Conservation (phyloP, 2,797 vertebrate genomes). For the Sebastes glaucus region DNA sequence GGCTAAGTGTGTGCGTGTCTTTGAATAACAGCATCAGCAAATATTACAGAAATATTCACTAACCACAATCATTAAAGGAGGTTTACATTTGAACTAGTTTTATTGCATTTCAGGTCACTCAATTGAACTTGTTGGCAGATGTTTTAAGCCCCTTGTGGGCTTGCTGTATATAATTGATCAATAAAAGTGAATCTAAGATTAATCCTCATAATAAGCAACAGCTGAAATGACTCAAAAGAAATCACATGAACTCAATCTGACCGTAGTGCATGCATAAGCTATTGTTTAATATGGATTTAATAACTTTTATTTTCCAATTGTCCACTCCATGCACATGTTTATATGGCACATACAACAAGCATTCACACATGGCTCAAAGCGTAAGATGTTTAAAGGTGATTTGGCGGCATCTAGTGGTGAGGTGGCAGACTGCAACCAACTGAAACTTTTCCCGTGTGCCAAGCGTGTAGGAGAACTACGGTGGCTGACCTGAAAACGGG, state of each 20-base stretch:
- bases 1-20: neutral
- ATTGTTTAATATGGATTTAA: conserved; percentile 16
- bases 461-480: neutral
- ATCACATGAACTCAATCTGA: conserved; percentile 7
- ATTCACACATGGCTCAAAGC: neutral
- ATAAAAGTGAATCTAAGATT: conserved; percentile 48
- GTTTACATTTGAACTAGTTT: neutral
- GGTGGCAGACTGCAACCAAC: neutral
- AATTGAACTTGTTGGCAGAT: conserved; percentile 23
- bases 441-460: neutral
- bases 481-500: accelerated
- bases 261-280: neutral
- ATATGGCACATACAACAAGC: neutral
- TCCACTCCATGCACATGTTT: neutral
- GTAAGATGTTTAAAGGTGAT: neutral
- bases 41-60: neutral
- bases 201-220: conserved; percentile 30
- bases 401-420: neutral
- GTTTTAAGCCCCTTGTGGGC: conserved; percentile 25
- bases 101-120: conserved; percentile 17
- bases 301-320: conserved; percentile 13
- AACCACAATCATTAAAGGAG: neutral
- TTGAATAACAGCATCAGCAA: neutral
- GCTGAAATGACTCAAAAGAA: conserved; percentile 28
- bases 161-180: conserved; percentile 24